Evolutionary conservation across 23 tunicate species (phyloP), one percentile per base, ranked within the genome.

Genomic region (Styela plicata): DNA sequence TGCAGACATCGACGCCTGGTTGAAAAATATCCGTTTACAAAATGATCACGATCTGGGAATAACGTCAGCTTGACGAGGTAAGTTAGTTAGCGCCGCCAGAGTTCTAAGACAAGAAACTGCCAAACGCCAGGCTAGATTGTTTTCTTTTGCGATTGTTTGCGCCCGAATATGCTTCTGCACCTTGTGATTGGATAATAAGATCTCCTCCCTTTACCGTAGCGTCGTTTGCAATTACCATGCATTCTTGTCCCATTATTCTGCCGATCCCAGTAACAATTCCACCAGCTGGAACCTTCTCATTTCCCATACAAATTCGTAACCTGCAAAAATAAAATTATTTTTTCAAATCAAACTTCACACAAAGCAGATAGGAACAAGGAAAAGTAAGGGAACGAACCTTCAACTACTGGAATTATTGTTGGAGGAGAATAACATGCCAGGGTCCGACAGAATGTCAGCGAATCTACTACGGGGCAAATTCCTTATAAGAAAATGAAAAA

Each of bases 191-290:
- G 99, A 69, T 96, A 96, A 80, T 96, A 96, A 5, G 90, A 80
- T 26, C 75, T 31, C 99, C 99, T 24, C 99, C 99, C 70, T 96
- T 96, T 26, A 96, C 99, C 16, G 99, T 96, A 0, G 99, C 99
- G 74, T 96, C 99, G 53, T 96, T 96, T n/a, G 99, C 99, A 24
- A 96, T 91, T 0, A 96, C 86, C 88, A 96, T 74, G 76, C 99
- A 96, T 77, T 96, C 99, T 27, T 67, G 73, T 2, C 99, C 99
- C 27, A 88, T 79, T 2, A 96, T 83, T 27, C 92, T 79, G 62
- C 99, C 99, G 28, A 96, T 90, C n/a, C 99, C 99, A 36, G 96
- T 90, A 30, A 96, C 79, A 61, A 96, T 96, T 10, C 99, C 99
- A 0, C 96, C 99, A 62, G 96, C 92, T 2, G 99, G 92, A 19